Conservation (phyloP, 1,140 invertebrate species). For the Pseudachorutes palmiensis region DNA sequence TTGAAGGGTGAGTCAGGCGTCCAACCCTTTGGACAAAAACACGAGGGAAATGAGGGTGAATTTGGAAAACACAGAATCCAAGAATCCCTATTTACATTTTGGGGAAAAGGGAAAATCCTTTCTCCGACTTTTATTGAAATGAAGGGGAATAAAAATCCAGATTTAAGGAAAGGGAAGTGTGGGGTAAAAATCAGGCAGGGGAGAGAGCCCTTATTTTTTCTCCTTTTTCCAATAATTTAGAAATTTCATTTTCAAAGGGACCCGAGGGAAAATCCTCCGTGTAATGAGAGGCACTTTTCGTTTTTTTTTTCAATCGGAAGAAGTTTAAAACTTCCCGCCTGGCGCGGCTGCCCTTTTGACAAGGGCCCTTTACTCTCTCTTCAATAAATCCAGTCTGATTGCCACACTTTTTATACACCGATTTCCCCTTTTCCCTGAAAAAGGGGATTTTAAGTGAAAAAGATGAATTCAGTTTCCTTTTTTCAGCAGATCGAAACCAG, state of each 20-base stretch:
- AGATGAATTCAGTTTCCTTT: too few species aligned
- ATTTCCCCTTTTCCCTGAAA: background rate
- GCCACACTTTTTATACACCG: background rate
- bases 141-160: background rate
- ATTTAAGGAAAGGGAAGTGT: background rate
- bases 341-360: background rate
- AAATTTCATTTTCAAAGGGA: background rate
- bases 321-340: constrained; percentile 5
- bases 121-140: background rate
- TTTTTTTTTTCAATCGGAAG: background rate
- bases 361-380: background rate
- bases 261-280: background rate
- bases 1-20: background rate
- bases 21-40: background rate
- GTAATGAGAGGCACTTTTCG: constrained; percentile 1
- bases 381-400: too few species aligned
- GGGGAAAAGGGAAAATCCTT: background rate
- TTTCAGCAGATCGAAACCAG: background rate
- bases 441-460: constrained; percentile 10
- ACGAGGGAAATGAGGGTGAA: background rate
- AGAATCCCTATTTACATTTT: constrained; percentile 2
- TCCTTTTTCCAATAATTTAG: constrained; percentile 4
- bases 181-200: background rate
- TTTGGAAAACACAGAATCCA: background rate
- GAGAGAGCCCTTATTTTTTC: background rate